Evolutionary conservation across 2,797 vertebrate genomes (phyloP).

Genomic region (Allobates femoralis): DNA sequence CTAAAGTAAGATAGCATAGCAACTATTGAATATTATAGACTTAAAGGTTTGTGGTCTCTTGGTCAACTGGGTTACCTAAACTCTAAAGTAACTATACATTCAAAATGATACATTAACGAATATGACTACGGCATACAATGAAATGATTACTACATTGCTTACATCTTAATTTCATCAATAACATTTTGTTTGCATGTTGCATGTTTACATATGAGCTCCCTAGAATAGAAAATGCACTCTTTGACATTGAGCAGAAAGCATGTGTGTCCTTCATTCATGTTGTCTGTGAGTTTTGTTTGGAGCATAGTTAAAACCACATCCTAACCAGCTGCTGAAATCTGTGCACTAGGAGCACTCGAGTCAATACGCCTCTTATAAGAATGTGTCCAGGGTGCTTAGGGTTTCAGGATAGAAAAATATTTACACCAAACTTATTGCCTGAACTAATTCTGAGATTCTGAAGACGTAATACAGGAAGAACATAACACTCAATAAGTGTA

Average conservation of each 20-base stretch:
- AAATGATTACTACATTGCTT: not conserved
- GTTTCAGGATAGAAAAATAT: constrained; percentile 38
- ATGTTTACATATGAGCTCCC: constrained; percentile 32
- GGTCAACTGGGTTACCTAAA: not conserved
- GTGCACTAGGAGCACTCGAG: not conserved
- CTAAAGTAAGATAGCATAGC: not conserved
- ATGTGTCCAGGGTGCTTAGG: not conserved
- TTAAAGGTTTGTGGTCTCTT: no score
- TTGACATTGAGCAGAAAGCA: constrained; percentile 20
- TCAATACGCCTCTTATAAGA: constrained; percentile 41
- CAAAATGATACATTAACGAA: not conserved
- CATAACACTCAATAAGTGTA: not conserved
- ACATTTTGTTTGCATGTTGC: not conserved
- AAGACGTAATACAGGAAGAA: not conserved
- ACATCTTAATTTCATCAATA: not conserved
- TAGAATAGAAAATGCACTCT: constrained; percentile 37
- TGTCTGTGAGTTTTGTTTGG: constrained; percentile 37
- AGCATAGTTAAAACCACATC: constrained; percentile 56
- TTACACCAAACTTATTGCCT: not conserved
- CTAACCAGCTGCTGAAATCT: constrained; percentile 36
- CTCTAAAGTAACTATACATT: not conserved
- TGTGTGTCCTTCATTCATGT: constrained; percentile 39
- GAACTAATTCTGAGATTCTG: not conserved
- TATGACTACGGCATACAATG: not conserved
- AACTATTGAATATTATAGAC: not conserved